phyloP scores from a whole-genome alignment of 1,140 invertebrate genomes.

The Callitettix versicolor region DNA sequence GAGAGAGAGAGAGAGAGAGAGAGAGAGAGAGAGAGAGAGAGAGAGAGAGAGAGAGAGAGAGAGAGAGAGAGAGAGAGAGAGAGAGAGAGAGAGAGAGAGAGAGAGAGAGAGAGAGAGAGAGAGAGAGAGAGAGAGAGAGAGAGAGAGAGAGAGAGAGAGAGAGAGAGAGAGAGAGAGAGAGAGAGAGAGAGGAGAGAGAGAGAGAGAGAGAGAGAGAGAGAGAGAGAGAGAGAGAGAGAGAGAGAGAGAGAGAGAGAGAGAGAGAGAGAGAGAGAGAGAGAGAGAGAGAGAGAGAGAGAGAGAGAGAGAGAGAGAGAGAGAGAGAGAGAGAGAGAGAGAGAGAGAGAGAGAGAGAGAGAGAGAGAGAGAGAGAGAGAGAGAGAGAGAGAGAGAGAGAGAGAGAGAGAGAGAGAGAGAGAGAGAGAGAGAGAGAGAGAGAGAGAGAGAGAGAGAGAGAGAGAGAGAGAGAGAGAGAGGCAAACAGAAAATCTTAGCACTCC shows the following conservation, averaged over 20 bases:
- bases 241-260: slow-evolving; percentile 21
- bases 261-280: slow-evolving; percentile 16
- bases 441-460: not conserved
- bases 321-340: slow-evolving; percentile 20
- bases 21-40: slow-evolving; percentile 5
- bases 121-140: slow-evolving; percentile 29
- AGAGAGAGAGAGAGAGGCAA: not conserved
- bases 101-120: not conserved
- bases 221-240: slow-evolving; percentile 29
- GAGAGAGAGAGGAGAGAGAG: not conserved
- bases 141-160: not conserved
- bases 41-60: slow-evolving; percentile 20
- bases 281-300: slow-evolving; percentile 19
- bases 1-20: slow-evolving; percentile 1
- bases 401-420: too few species aligned
- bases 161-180: slow-evolving; percentile 3
- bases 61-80: slow-evolving; percentile 20
- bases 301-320: slow-evolving; percentile 5
- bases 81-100: not conserved
- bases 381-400: not conserved
- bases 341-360: not conserved
- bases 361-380: not conserved
- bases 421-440: not conserved
- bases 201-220: slow-evolving; percentile 28
- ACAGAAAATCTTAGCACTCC: too few species aligned